Evolutionary conservation across 2,113 vertebrate genomes (phyloP).

Genomic region (Alaudala cheleensis): DNA sequence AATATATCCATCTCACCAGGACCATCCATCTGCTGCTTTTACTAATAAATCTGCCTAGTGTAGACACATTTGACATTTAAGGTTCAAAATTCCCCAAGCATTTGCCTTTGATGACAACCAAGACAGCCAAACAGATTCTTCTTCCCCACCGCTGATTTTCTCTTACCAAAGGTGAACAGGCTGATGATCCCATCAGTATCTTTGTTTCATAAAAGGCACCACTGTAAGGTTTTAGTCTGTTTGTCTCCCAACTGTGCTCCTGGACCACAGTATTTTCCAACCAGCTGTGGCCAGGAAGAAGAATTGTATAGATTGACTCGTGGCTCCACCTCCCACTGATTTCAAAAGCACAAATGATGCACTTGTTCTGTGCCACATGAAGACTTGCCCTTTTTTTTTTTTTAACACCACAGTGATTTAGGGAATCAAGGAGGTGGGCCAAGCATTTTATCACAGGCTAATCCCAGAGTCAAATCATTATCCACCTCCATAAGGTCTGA

Average conservation of each 20-base stretch:
- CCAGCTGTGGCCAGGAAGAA: background rate
- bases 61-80: background rate
- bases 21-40: background rate
- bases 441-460: background rate
- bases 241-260: background rate
- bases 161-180: slow-evolving; percentile 54
- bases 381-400: background rate
- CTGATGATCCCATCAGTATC: slow-evolving; percentile 29
- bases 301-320: background rate
- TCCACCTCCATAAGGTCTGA: background rate
- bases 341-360: slow-evolving; percentile 28
- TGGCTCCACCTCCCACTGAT: slow-evolving; percentile 39
- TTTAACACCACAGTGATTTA: background rate
- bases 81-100: background rate
- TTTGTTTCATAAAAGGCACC: background rate
- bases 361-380: background rate
- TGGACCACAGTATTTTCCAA: background rate
- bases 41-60: background rate
- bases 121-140: background rate
- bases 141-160: background rate
- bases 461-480: background rate
- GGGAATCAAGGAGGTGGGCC: background rate
- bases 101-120: background rate
- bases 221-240: background rate
- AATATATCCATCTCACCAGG: background rate